Percentiles rank a stretch among this genome's conserved stretches.
Conservation (phyloP, 2,888 invertebrate species). For the Trachelus iudaicus region DNA sequence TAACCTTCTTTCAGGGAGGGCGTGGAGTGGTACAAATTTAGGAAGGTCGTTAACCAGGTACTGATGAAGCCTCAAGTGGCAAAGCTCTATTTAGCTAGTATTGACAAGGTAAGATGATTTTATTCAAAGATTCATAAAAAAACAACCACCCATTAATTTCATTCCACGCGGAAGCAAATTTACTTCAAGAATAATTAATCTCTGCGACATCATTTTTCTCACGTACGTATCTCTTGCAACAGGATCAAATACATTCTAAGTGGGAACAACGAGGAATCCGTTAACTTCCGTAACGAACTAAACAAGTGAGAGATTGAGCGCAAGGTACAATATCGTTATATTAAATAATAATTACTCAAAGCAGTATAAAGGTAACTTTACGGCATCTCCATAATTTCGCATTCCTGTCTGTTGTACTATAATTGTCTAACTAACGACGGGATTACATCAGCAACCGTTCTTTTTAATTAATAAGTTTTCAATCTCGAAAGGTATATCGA, state of each 20-base stretch:
- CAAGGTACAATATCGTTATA: constrained; percentile 4
- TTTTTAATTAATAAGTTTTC: not conserved
- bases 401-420: not conserved
- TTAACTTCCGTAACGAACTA: constrained; percentile 69
- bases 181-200: not conserved
- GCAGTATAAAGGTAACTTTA: not conserved
- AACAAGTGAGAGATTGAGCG: constrained; percentile 75
- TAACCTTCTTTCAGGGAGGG: constrained; percentile 63
- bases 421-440: not conserved
- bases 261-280: constrained; percentile 58
- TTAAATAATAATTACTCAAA: not conserved
- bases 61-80: constrained; percentile 68
- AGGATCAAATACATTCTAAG: constrained; percentile 59
- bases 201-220: not conserved
- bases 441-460: not conserved
- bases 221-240: not conserved
- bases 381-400: not conserved
- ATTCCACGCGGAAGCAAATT: constrained; percentile 7
- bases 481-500: not conserved
- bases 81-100: constrained; percentile 46
- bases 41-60: constrained; percentile 68
- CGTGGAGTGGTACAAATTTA: constrained; percentile 69
- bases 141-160: constrained; percentile 56
- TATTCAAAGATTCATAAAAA: constrained; percentile 35
- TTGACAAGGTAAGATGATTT: constrained; percentile 52